Evolutionary conservation across 2,797 vertebrate species (phyloP), one percentile per base, ranked within the genome.

Genomic region (Arremon brunneinucha): DNA sequence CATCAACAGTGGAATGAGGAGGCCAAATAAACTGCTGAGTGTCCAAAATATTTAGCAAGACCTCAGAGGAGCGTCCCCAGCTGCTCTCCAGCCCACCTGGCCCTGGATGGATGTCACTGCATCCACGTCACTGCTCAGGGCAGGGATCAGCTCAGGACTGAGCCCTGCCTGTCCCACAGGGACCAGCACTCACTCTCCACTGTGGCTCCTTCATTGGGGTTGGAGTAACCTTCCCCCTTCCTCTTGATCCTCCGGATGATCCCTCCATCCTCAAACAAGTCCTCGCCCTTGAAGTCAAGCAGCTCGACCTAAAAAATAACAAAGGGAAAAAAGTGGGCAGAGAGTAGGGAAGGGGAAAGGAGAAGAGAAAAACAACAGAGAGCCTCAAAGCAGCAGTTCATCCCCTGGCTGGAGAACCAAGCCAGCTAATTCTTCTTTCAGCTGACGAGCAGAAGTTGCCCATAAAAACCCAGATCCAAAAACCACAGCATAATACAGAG

Each of bases 211-310:
- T 99, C 99, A 0, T 99, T 99, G 32, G 99, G 99, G 95, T 98
- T 99, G 53, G 97, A 98, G 92, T 98, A 99, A 57, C 99, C 99
- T 55, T 99, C 99, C 57, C 99, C 99, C 97, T 99, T 99, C 94
- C 97, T 97, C 94, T 98, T 99, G 97, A 99, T 99, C 98, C 99
- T 98, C 71, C 99, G 98, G 46, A 98, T 94, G 81, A 99, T 98
- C 85, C 99, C 99, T 14, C 98, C 98, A 41, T 99, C 99, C 35
- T 98, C 98, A 94, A 98, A 99, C 67, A 99, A 98, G 91, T 97
- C 95, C 97, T 99, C 99, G 20, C 99, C 99, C 97, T 98, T 98
- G 97, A 99, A 99, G 95, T 98, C 98, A 80, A 99, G 98, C 39
- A 99, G 97, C 82, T 98, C 98, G 6, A 98, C 96, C 98, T 98